A percentile compares a stretch with the other conserved stretches of the same genome.
phyloP scores from a whole-genome alignment of 2,888 invertebrate species.

The Chloroclysta siterata region DNA sequence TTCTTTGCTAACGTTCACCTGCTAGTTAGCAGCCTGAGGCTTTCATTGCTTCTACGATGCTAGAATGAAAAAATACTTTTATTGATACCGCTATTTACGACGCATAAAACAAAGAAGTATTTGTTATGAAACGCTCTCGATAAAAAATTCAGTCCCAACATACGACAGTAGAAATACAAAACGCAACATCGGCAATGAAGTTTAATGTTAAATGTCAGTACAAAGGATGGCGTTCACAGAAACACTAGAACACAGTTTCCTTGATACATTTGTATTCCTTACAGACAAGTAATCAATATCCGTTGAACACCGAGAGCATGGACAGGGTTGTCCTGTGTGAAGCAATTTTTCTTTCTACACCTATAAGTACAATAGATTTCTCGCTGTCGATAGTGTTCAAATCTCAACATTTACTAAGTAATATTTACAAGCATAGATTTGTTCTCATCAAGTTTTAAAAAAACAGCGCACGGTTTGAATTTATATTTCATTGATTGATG shows the following conservation, averaged over 20 bases:
- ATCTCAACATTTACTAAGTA: neutral
- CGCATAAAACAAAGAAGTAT: constrained; percentile 1
- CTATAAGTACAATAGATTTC: constrained; percentile 21
- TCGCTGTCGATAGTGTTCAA: neutral
- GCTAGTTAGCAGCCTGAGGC: constrained; percentile 79
- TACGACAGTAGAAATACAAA: constrained; percentile 47
- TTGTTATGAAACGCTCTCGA: constrained; percentile 33
- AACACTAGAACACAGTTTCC: constrained; percentile 67
- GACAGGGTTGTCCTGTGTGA: constrained; percentile 64
- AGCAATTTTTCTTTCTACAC: constrained; percentile 61
- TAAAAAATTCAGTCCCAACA: constrained; percentile 37
- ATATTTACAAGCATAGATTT: neutral
- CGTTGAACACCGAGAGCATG: constrained; percentile 66
- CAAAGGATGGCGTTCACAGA: constrained; percentile 68
- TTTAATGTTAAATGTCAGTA: constrained; percentile 75
- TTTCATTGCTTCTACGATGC: constrained; percentile 59
- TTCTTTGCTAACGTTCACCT: constrained; percentile 81
- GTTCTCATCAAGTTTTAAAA: constrained; percentile 2
- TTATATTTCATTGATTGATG: constrained; percentile 35
- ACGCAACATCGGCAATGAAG: constrained; percentile 63
- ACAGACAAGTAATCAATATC: constrained; percentile 82
- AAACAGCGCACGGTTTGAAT: constrained; percentile 23
- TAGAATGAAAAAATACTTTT: neutral
- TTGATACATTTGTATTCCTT: constrained; percentile 83
- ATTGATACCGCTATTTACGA: neutral